Evolutionary conservation across 1,140 invertebrate genomes (phyloP).

Genomic region (Metopolophium dirhodum): DNA sequence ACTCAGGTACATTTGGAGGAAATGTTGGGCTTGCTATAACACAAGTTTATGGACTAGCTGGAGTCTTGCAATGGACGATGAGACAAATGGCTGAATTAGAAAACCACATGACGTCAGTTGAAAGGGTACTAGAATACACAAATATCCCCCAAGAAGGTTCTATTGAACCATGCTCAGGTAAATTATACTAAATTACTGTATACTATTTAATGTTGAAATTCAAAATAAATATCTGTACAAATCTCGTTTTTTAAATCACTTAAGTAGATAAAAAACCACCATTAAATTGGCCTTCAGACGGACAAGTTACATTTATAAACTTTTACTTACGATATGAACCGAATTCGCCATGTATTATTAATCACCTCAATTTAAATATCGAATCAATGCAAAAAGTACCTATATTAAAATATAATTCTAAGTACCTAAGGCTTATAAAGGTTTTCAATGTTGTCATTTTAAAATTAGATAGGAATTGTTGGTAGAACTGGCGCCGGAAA

Average conservation of each 20-base stretch:
- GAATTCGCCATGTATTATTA: conserved; percentile 65
- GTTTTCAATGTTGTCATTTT: conserved; percentile 62
- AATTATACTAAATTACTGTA: background rate
- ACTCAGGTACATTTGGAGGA: conserved; percentile 65
- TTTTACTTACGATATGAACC: conserved; percentile 69
- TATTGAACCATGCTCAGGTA: conserved; percentile 64
- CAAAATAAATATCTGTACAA: background rate
- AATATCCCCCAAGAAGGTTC: conserved; percentile 69
- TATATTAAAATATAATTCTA: background rate
- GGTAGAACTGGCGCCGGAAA: conserved; percentile 91
- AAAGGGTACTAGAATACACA: conserved; percentile 62
- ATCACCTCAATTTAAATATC: conserved; percentile 67
- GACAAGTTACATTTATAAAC: conserved; percentile 72
- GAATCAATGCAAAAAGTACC: conserved; percentile 67
- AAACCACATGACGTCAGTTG: conserved; percentile 84
- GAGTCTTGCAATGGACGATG: conserved; percentile 84
- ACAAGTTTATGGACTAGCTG: conserved; percentile 80
- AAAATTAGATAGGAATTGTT: conserved; percentile 72
- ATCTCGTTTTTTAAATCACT: background rate
- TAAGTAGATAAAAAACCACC: conserved; percentile 68
- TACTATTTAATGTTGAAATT: background rate
- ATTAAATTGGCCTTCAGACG: conserved; percentile 73
- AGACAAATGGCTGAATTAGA: conserved; percentile 75
- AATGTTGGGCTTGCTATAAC: conserved; percentile 84
- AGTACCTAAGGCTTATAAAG: background rate